Evolutionary conservation across 2,888 invertebrate genomes (phyloP).

Genomic region (Orthosia cruda): DNA sequence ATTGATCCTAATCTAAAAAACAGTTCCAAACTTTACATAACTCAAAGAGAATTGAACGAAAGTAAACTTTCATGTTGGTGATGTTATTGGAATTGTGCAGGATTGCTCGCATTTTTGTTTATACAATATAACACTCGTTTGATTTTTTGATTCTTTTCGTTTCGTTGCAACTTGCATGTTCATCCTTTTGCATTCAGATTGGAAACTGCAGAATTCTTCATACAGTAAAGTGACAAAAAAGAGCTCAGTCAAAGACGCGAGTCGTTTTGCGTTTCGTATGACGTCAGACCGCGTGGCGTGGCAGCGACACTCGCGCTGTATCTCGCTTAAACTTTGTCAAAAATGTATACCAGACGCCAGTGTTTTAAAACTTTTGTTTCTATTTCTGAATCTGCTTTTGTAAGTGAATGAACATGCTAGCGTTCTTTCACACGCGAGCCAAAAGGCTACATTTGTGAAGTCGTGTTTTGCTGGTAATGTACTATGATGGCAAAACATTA

Average conservation of each 20-base stretch:
- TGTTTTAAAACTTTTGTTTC: slow-evolving; percentile 48
- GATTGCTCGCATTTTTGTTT: slow-evolving; percentile 64
- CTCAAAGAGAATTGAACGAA: slow-evolving; percentile 44
- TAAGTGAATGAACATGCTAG: slow-evolving; percentile 28
- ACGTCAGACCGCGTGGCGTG: slow-evolving; percentile 50
- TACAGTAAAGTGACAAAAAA: slow-evolving; percentile 76
- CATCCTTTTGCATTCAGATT: slow-evolving; percentile 59
- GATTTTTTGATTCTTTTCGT: slow-evolving; percentile 59
- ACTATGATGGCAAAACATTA: background rate
- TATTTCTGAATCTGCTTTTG: slow-evolving; percentile 35
- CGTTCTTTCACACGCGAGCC: slow-evolving; percentile 1
- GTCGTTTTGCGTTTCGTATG: slow-evolving; percentile 67
- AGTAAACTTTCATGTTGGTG: slow-evolving; percentile 48
- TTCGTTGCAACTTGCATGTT: slow-evolving; percentile 34
- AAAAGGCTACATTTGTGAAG: slow-evolving; percentile 25
- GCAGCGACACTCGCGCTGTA: slow-evolving; percentile 20
- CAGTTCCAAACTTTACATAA: slow-evolving; percentile 19
- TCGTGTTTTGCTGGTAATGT: background rate
- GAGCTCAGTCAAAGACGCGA: slow-evolving; percentile 73
- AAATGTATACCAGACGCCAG: slow-evolving; percentile 41
- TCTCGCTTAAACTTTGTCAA: slow-evolving; percentile 54
- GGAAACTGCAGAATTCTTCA: slow-evolving; percentile 69
- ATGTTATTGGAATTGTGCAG: slow-evolving; percentile 52
- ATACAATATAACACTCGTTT: slow-evolving; percentile 49
- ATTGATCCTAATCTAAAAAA: background rate